These are phyloP conservation scores for Heterotilapia buettikoferi DNA, from an alignment of 2,113 vertebrate species.

Conservation along the genomic window DNA sequence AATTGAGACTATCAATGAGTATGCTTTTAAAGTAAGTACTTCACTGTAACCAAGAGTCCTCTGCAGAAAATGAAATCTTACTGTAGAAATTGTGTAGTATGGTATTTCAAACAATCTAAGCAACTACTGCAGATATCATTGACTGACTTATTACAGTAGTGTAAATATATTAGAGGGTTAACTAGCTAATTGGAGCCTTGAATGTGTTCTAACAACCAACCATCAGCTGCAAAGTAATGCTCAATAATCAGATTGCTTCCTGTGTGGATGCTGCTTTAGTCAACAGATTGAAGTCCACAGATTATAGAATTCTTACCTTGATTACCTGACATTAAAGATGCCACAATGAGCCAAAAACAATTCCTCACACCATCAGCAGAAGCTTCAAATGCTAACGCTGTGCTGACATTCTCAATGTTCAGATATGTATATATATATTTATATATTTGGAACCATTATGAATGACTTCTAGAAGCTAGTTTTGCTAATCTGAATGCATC, in stretches of 20 bases:
- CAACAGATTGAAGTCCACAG: neutral
- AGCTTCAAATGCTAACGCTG: neutral
- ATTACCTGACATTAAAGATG: neutral
- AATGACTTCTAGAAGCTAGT: neutral
- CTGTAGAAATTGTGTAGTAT: neutral
- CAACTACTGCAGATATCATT: neutral
- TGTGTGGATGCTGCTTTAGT: neutral
- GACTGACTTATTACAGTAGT: neutral
- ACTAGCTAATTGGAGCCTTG: neutral
- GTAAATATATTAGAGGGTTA: neutral
- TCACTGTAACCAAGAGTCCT: neutral
- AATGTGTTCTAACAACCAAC: neutral
- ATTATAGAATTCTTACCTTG: neutral
- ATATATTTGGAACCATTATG: neutral
- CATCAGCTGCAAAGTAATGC: neutral
- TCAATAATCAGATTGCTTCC: neutral
- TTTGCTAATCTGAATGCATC: neutral
- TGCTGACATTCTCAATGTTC: neutral
- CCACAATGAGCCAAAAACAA: neutral
- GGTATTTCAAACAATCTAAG: neutral
- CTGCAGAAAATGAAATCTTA: neutral
- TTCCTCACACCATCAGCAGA: neutral
- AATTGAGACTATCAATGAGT: constrained; percentile 82
- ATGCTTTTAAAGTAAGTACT: constrained; percentile 82
- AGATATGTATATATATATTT: neutral